Evolutionary conservation across 2,888 invertebrate genomes (phyloP).

Genomic region (Clusia tigrina): DNA sequence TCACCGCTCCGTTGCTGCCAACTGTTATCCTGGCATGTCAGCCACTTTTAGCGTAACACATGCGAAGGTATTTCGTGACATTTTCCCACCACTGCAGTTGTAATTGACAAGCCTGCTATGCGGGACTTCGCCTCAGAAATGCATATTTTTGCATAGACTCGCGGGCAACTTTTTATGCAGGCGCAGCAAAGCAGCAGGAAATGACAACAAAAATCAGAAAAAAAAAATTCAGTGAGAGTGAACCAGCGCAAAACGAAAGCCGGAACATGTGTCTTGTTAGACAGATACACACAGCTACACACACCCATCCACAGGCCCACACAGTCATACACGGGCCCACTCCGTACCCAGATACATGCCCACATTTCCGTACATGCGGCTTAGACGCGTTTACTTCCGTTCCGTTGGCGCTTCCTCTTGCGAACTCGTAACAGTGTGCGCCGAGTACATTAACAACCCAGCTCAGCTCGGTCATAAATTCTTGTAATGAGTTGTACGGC

Average conservation of each 20-base stretch:
- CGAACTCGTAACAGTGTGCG: no score
- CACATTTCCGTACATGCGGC: neutral
- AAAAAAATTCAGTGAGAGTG: neutral
- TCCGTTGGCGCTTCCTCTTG: no score
- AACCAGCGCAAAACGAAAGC: neutral
- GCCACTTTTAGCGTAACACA: no score
- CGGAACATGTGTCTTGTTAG: constrained; percentile 10
- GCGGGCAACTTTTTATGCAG: neutral
- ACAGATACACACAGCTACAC: neutral
- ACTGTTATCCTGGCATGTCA: neutral
- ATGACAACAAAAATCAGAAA: neutral
- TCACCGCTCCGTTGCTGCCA: neutral
- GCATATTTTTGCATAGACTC: no score
- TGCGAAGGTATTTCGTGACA: no score
- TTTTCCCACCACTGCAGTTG: neutral
- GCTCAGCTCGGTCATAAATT: neutral
- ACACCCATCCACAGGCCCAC: neutral
- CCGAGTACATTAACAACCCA: no score
- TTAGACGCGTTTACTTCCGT: no score
- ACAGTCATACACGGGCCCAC: neutral
- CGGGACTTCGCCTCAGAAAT: no score
- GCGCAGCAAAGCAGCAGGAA: neutral
- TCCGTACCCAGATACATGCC: neutral
- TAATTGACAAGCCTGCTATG: neutral
- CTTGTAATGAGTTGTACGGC: no score